These are phyloP conservation scores for Troides helena DNA, from an alignment of 2,888 invertebrate species.

Conservation along the genomic window DNA sequence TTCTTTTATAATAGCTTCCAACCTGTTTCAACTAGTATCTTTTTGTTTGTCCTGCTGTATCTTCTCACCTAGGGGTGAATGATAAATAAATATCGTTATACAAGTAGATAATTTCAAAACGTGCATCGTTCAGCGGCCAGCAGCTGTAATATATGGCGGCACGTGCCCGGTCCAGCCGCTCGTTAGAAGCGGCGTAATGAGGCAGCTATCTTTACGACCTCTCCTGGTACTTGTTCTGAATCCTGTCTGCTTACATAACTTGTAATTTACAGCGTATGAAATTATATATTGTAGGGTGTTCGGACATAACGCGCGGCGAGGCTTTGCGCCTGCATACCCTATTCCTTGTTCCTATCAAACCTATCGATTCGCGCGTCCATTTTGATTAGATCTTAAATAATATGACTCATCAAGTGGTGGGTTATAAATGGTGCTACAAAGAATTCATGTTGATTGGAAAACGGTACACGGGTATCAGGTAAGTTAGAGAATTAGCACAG, in stretches of 20 bases:
- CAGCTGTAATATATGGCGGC: conserved; percentile 36
- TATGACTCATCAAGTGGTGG: conserved; percentile 7
- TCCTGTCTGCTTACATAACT: conserved; percentile 37
- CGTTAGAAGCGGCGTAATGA: conserved; percentile 65
- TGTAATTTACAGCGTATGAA: conserved; percentile 27
- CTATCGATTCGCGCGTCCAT: conserved; percentile 9
- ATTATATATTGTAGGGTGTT: conserved; percentile 22
- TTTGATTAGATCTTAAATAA: conserved; percentile 18
- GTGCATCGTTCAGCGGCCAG: conserved; percentile 15
- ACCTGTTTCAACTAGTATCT: too few species aligned
- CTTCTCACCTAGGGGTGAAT: not conserved
- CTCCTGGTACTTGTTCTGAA: conserved; percentile 49
- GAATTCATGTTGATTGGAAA: not conserved
- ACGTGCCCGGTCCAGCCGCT: conserved; percentile 54
- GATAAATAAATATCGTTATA: conserved; percentile 15
- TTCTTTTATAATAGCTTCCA: too few species aligned
- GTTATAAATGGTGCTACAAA: not conserved
- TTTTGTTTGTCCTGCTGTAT: too few species aligned
- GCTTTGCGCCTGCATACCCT: too few species aligned
- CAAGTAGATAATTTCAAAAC: conserved; percentile 24
- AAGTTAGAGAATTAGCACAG: too few species aligned
- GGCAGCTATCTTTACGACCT: conserved; percentile 61
- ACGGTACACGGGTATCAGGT: too few species aligned
- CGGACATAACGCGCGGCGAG: conserved; percentile 4
- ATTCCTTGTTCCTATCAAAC: conserved; percentile 11